phyloP scores from a whole-genome alignment of 2,888 invertebrate genomes.

The Chelonus formosanus region DNA sequence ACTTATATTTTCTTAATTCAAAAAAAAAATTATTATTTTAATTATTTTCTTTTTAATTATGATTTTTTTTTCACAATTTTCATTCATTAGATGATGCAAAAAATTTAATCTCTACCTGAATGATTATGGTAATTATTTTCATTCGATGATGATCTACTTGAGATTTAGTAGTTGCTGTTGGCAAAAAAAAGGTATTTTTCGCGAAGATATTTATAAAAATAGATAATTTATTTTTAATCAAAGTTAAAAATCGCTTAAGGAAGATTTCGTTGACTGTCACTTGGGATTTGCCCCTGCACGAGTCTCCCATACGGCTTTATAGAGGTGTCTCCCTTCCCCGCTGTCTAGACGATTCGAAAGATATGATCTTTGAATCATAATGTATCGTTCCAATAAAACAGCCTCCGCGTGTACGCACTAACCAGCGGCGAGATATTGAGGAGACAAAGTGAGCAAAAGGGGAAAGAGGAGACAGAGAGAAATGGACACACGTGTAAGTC shows the following conservation, averaged over 20 bases:
- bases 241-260: slow-evolving; percentile 35
- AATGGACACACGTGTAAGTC: background rate
- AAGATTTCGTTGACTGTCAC: slow-evolving; percentile 48
- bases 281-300: slow-evolving; percentile 41
- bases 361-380: slow-evolving; percentile 63
- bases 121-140: too few relatives aligned
- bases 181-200: too few relatives aligned
- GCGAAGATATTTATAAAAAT: too few relatives aligned
- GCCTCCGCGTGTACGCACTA: slow-evolving; percentile 25
- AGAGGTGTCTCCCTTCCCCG: slow-evolving; percentile 56
- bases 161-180: too few relatives aligned
- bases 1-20: too few relatives aligned
- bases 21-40: too few relatives aligned
- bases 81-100: slow-evolving; percentile 6
- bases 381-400: slow-evolving; percentile 61
- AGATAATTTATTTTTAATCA: too few relatives aligned
- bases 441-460: background rate
- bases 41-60: background rate
- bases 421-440: background rate
- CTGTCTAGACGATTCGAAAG: slow-evolving; percentile 62
- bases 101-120: background rate
- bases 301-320: slow-evolving; percentile 54
- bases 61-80: slow-evolving; percentile 11
- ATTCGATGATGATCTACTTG: too few relatives aligned
- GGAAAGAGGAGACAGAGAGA: background rate